Conservation (phyloP, 2,113 vertebrate genomes). For the Caranx melampygus region DNA sequence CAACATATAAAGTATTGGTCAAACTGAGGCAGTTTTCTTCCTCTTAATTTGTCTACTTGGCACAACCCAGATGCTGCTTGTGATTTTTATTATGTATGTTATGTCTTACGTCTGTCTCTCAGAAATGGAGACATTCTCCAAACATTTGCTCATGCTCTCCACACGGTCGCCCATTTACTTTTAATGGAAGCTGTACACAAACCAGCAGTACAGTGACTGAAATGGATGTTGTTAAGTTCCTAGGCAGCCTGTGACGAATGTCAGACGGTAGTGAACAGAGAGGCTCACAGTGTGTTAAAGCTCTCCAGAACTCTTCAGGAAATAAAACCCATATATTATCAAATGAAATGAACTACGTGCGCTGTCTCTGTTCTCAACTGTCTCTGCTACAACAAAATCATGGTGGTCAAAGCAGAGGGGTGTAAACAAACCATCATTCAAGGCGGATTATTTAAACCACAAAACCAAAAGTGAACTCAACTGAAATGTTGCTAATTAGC, state of each 20-base stretch:
- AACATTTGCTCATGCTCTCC: slow-evolving; percentile 64
- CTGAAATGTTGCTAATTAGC: too few relatives aligned
- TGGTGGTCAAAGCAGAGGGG: too few relatives aligned
- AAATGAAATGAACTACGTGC: too few relatives aligned
- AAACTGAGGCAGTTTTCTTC: slow-evolving; percentile 16
- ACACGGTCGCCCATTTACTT: slow-evolving; percentile 40
- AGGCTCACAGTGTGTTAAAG: not conserved
- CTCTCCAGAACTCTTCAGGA: too few relatives aligned
- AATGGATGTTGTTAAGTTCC: not conserved
- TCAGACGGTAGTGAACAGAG: not conserved
- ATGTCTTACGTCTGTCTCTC: slow-evolving; percentile 61
- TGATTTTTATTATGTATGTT: slow-evolving; percentile 48
- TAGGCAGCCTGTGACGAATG: not conserved
- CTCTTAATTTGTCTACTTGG: slow-evolving; percentile 55
- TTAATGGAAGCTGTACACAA: slow-evolving; percentile 47
- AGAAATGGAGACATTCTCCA: slow-evolving; percentile 60
- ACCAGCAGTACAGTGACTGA: slow-evolving; percentile 15
- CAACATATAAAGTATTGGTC: not conserved
- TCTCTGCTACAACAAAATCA: too few relatives aligned
- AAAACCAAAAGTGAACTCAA: too few relatives aligned
- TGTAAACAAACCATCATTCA: too few relatives aligned
- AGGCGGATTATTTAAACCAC: too few relatives aligned
- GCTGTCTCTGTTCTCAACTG: too few relatives aligned
- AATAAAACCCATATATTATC: too few relatives aligned
- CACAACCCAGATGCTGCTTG: slow-evolving; percentile 1